Conservation (phyloP, 2,888 invertebrate species). For the Ennomos erosarius region DNA sequence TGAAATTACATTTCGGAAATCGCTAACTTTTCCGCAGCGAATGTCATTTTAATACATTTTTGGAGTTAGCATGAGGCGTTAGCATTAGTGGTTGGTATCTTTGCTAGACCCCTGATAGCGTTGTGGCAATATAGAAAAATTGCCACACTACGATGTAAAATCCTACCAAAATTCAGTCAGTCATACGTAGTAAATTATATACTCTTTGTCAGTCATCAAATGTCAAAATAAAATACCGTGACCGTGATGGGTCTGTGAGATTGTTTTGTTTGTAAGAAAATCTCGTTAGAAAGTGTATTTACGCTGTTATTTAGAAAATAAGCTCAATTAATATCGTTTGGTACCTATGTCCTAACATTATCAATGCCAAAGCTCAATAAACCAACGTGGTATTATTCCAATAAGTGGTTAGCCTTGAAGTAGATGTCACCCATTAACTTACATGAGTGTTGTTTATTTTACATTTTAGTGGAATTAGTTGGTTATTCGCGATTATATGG, state of each 20-base stretch:
- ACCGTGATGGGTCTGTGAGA: constrained; percentile 75
- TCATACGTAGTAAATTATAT: no score
- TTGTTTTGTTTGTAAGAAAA: constrained; percentile 74
- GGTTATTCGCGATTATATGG: constrained; percentile 81
- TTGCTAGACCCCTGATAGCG: no score
- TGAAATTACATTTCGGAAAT: no score
- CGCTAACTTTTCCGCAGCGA: no score
- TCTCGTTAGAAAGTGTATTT: constrained; percentile 75
- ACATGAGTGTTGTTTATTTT: constrained; percentile 84
- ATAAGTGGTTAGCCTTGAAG: constrained; percentile 84
- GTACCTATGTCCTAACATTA: constrained; percentile 48
- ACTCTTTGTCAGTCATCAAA: constrained; percentile 51
- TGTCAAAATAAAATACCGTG: no score
- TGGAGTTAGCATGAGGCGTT: no score
- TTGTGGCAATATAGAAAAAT: no score
- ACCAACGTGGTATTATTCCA: constrained; percentile 68
- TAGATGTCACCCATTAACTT: constrained; percentile 81
- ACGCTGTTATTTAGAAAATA: constrained; percentile 53
- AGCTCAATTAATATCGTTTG: constrained; percentile 50
- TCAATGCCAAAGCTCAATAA: constrained; percentile 51
- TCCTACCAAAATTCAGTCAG: constrained; percentile 32
- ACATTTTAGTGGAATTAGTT: constrained; percentile 81
- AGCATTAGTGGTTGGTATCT: no score
- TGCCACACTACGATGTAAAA: neutral
- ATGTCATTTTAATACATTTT: no score